Conservation (phyloP, 1,140 invertebrate species). For the Phymastichus coffea region DNA sequence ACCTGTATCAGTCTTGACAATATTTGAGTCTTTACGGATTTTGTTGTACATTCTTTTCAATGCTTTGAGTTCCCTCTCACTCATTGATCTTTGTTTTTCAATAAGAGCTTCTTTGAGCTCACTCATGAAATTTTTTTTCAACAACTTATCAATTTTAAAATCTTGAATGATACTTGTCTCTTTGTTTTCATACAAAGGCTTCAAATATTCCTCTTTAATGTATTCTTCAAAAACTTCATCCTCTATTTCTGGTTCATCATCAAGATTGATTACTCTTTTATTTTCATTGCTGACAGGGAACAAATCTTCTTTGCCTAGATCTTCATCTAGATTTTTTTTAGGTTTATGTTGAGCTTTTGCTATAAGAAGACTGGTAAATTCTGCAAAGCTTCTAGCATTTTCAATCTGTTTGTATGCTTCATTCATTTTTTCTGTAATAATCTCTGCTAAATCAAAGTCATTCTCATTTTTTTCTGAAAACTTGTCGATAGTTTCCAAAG, state of each 20-base stretch:
- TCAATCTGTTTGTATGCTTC: slow-evolving; percentile 44
- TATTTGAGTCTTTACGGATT: slow-evolving; percentile 12
- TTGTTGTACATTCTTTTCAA: slow-evolving; percentile 42
- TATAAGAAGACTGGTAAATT: slow-evolving; percentile 44
- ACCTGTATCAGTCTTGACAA: slow-evolving; percentile 4
- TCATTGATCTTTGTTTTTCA: slow-evolving; percentile 50
- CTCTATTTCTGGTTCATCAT: slow-evolving; percentile 45
- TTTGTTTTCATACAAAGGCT: slow-evolving; percentile 39
- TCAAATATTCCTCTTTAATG: slow-evolving; percentile 50
- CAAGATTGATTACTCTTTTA: slow-evolving; percentile 29
- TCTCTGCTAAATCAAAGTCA: slow-evolving; percentile 30
- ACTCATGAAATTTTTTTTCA: slow-evolving; percentile 49
- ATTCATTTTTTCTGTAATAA: slow-evolving; percentile 36
- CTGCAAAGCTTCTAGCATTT: slow-evolving; percentile 43
- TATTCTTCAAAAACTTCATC: slow-evolving; percentile 56
- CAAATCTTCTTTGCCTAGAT: slow-evolving; percentile 9
- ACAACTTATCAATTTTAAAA: slow-evolving; percentile 42
- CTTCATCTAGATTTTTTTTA: background rate
- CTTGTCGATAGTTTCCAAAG: slow-evolving; percentile 43
- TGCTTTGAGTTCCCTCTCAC: slow-evolving; percentile 47
- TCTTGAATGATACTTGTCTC: slow-evolving; percentile 34
- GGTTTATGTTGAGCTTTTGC: slow-evolving; percentile 30
- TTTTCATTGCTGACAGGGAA: background rate
- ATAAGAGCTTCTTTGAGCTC: slow-evolving; percentile 51
- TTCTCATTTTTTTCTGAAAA: slow-evolving; percentile 20